Base-by-base conservation (phyloP, 2,797 vertebrate genomes). In the Trachops cirrhosus region DNA sequence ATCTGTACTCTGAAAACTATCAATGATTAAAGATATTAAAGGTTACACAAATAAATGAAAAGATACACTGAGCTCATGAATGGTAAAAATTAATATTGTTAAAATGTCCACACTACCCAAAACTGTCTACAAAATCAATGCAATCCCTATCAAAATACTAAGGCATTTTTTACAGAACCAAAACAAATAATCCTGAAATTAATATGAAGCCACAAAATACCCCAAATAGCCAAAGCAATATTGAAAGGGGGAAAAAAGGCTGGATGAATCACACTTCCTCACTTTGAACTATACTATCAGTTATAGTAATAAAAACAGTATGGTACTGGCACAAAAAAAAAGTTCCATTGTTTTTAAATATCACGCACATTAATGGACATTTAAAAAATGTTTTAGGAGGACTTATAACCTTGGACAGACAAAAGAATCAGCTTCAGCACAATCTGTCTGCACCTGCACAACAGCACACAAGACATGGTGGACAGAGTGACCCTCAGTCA, bases 371-470 rank as follows among this genome's bases (percentile, higher is more conserved):
- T 89, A 29, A 44, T 26, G 48, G 67, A 41, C 54, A 70, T 82
- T 95, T 94, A 15, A 71, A 95, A 94, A 89, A 85, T 90, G 18
- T 89, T 91, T 95, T 87, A 89, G 73, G 78, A 97, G 95, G 21
- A 24, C 57, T 59, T 59, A 59, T 59, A 59, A 59, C 57, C 57
- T 59, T 24, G 2, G 57, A 59, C 54, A 54, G 54, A 24, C 57
- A 26, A 24, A 59, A 59, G 24, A 59, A 59, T 59, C 24, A 24
- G 10, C 57, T 59, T 59, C 57, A 29, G 24, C 57, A 59, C 57
- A 26, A 11, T 18, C 57, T 29, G 57, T 59, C 57, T 29, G 57
- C 57, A 59, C 57, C 57, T 59, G 57, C 24, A 59, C 57, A 59
- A 57, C 24, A 59, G 57, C 57, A 59, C 57, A 59, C 24, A 59